Evolutionary conservation across 2,888 invertebrate species (phyloP), one percentile per base, ranked within the genome.

Genomic region (Empis livida): DNA sequence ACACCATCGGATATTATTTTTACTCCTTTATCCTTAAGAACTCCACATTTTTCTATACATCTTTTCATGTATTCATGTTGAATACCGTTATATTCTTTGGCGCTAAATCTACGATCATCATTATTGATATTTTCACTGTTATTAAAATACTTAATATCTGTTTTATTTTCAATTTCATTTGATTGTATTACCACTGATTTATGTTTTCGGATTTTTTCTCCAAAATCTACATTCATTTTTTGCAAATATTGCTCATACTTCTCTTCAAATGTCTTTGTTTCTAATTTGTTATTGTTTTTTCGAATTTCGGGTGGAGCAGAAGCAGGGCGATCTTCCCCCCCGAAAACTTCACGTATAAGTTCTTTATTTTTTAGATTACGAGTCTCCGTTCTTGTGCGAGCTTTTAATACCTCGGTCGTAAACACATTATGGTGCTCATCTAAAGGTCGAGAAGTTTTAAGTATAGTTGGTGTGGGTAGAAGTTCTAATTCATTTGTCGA

Each of bases 271-370:
- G 62, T 64, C 53, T 49, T 57, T 54, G 54, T 54, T 9, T 56
- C 55, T 8, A 42, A 43, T 27, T 47, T 50, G 17, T 54, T 55
- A 2, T 54, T 52, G 0, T 55, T 59, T 43, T 71, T 71, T 1
- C 61, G 63, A 20, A 65, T 61, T 49, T 63, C 62, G 0, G 88
- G 87, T 1, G 88, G 87, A 0, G 88, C 87, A 0, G 87, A 87
- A 0, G 87, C 86, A 0, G 89, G 86, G 39, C 87, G 73, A 58
- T 88, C 87, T 51, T 61, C 63, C 4, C 64, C 67, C 1, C 87
- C 87, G 63, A 89, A 88, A 3, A 88, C 85, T 68, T 88, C 86
- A 55, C 84, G 80, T 40, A 87, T 86, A 4, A 84, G 83, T 39
- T 84, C 84, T 57, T 82, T 73, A 59, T 82, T 82, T 63, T 85